Evolutionary conservation across 2,797 vertebrate species (phyloP), one percentile per base, ranked within the genome.

Genomic region (Hypotaenidia okinawae): DNA sequence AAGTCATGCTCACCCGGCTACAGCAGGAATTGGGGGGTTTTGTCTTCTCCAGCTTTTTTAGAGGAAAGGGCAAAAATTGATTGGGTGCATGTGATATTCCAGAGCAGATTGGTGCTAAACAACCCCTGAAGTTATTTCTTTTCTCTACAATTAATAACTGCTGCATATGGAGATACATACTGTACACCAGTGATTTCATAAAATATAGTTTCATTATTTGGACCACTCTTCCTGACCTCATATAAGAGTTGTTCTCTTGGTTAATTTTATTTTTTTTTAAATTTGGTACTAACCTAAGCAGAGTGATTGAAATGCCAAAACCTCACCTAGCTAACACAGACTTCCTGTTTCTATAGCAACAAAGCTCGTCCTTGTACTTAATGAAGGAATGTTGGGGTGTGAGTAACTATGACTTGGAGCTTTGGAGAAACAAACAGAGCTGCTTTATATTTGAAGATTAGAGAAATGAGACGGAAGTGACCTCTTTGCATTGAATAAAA

Each of bases 271-370:
- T 58, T 61, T 84, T n/a, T 52, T 83, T 87, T 70, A 67, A 17
- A 33, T 49, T 74, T 55, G 37, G 39, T 61, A 18, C 51, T 35
- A 35, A 59, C 63, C 51, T 58, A 30, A 74, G 70, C 74, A 4
- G 4, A 55, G 58, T 58, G 51, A 21, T n/a, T n/a, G 74, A 75
- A 89, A 64, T 90, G 15, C 63, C 70, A 47, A 73, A 68, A 39
- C 33, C 66, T 83, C 51, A 73, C 6, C 4, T 75, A 66, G 35
- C 62, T 39, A 58, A 81, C 27, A 52, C 49, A 77, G 73, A 86
- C 35, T 90, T 90, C 67, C 45, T 0, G 68, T 97, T 95, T 86
- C 96, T 92, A 89, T 84, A 91, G 96, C 91, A 95, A 90, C 95
- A 87, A 63, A 92, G 86, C 80, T 79, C 8, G 1, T 63, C 57